phyloP scores from a whole-genome alignment of 2,113 vertebrate species.

The Salvator merianae region DNA sequence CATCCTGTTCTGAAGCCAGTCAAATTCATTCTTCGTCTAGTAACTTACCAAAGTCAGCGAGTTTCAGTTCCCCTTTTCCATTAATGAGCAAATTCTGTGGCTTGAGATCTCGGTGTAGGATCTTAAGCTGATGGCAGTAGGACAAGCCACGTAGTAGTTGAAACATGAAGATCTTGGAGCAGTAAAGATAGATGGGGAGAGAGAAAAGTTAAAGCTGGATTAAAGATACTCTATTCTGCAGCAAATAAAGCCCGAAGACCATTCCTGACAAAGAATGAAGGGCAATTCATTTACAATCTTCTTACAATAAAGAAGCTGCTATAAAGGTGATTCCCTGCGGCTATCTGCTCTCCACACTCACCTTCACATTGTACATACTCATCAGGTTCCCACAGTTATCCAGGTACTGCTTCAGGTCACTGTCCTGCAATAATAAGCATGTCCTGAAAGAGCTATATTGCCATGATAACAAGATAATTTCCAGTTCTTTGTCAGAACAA shows the following conservation, averaged over 20 bases:
- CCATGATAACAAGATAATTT: neutral
- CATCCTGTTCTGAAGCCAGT: neutral
- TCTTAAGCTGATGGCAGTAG: conserved; percentile 93
- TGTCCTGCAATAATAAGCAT: conserved; percentile 80
- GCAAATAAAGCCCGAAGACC: neutral
- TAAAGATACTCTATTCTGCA: neutral
- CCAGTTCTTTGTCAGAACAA: neutral
- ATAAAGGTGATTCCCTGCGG: neutral
- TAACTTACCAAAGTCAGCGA: conserved; percentile 91
- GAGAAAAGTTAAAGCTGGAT: neutral
- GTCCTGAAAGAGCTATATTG: neutral
- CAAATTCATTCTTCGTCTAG: neutral
- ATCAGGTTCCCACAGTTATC: conserved; percentile 96
- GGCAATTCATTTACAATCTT: too few species aligned
- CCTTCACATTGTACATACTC: conserved; percentile 97
- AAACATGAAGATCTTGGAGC: conserved; percentile 93
- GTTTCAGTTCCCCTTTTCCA: conserved; percentile 91
- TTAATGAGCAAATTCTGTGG: conserved; percentile 98
- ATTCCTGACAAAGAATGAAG: neutral
- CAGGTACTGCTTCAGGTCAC: conserved; percentile 94
- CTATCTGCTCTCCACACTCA: conserved; percentile 46
- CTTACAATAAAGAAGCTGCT: too few species aligned
- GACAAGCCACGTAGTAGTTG: conserved; percentile 93
- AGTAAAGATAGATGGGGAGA: neutral
- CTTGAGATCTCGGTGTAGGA: conserved; percentile 95